A percentile compares a stretch with the other conserved stretches of the same genome.
Evolutionary conservation across 2,888 invertebrate genomes (phyloP).

Genomic region (Pecten maximus): DNA sequence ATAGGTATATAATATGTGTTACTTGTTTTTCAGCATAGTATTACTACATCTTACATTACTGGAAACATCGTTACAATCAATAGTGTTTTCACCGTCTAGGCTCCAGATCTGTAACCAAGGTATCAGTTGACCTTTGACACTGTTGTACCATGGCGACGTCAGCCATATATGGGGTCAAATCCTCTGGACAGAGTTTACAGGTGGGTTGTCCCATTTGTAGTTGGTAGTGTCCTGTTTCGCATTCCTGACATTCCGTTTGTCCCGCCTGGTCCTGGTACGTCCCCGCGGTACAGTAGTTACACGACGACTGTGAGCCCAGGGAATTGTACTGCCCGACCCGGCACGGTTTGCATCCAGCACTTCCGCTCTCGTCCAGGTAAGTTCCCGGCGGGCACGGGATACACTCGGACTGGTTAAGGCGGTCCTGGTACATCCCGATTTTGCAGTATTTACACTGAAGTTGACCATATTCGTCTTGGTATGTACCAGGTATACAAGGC

Average conservation of each 20-base stretch:
- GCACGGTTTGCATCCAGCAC: slow-evolving; percentile 35
- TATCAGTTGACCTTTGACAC: neutral
- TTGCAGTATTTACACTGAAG: slow-evolving; percentile 43
- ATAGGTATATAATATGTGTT: too few species aligned
- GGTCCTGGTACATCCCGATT: slow-evolving; percentile 35
- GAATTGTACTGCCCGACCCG: slow-evolving; percentile 38
- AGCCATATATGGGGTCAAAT: neutral
- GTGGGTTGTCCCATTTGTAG: neutral
- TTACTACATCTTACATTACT: too few species aligned
- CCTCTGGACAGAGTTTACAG: slow-evolving; percentile 44
- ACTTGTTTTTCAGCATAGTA: too few species aligned
- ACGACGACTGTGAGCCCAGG: slow-evolving; percentile 36
- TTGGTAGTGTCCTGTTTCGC: slow-evolving; percentile 37
- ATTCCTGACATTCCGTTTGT: slow-evolving; percentile 40
- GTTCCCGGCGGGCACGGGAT: slow-evolving; percentile 34
- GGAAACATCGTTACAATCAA: too few species aligned
- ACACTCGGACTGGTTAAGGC: slow-evolving; percentile 15
- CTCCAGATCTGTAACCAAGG: neutral
- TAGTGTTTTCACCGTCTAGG: neutral
- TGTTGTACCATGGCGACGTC: neutral
- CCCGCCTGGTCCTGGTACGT: slow-evolving; percentile 44
- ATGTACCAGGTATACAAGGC: slow-evolving; percentile 36
- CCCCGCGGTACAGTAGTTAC: slow-evolving; percentile 40
- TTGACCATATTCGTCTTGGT: slow-evolving; percentile 42
- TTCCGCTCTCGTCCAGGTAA: slow-evolving; percentile 35